Evolutionary conservation across 2,888 invertebrate genomes (phyloP), one percentile per base, ranked within the genome.

Genomic region (Metallyticus violacea): DNA sequence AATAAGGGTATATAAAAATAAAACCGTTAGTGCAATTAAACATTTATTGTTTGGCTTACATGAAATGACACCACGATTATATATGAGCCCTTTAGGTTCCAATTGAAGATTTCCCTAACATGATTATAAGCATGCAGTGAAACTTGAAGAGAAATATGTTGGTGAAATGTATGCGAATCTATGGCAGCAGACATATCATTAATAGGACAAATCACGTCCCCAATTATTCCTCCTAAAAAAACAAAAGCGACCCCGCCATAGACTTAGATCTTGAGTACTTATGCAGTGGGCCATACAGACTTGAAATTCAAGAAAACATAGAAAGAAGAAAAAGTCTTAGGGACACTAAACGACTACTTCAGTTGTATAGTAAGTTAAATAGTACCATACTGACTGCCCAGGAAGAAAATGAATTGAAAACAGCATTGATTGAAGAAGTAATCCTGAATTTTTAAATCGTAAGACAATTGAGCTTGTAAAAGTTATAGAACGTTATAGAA

Each of bases 301-400:
- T 91, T n/a, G 92, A 93, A 90, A 95, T 97, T 88, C 91, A 92
- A 88, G 90, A 93, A 62, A 96, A 97, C 90, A 95, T 97, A 85
- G 89, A 90, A 30, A 92, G 91, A 85, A 93, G 97, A 88, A 96
- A 96, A 92, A 95, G 95, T 40, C 91, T 94, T 29, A 96, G 95
- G 79, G 92, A 96, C 91, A 94, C 97, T 86, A 91, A 93, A 83
- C 91, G 92, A 89, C 94, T 96, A 28, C 90, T 94, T 77, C 91
- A 94, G 89, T 89, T 94, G 29, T 91, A 92, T 82, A 89, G 90
- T 77, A 91, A 93, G 88, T 90, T 92, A 85, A 85, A 89, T 26
- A 88, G 88, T 15, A 62, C 77, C 26, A 30, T 62, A 62, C 78
- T 88, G 28, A 79, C 40, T 26, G 85, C 81, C 7, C 77, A 86